These are phyloP conservation scores for Sipunculus nudus DNA, from an alignment of 2,888 invertebrate genomes.

Conservation along the genomic window DNA sequence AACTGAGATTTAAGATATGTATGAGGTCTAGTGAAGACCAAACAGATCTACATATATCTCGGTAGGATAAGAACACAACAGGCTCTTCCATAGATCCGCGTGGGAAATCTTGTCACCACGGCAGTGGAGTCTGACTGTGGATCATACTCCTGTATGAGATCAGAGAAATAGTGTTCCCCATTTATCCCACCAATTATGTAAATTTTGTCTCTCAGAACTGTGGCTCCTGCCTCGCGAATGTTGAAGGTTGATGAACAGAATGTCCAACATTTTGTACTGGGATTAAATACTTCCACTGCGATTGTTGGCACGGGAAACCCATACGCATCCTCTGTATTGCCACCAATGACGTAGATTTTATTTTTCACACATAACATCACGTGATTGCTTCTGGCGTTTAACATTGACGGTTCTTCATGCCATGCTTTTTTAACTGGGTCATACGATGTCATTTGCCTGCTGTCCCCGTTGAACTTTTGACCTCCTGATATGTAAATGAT, in stretches of 20 bases:
- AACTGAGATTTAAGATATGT: too few relatives aligned
- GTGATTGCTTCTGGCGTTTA: conserved; percentile 58
- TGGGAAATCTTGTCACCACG: conserved; percentile 55
- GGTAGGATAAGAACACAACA: conserved; percentile 62
- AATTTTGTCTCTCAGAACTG: conserved; percentile 51
- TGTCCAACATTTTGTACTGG: conserved; percentile 56
- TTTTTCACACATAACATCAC: conserved; percentile 49
- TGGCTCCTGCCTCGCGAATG: conserved; percentile 61
- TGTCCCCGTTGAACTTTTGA: conserved; percentile 61
- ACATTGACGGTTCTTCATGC: conserved; percentile 56
- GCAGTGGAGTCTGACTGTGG: conserved; percentile 51
- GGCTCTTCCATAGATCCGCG: conserved; percentile 58
- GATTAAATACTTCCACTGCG: conserved; percentile 55
- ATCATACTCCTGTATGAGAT: conserved; percentile 55
- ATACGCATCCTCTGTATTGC: conserved; percentile 61
- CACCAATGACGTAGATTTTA: conserved; percentile 59
- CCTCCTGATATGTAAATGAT: conserved; percentile 62
- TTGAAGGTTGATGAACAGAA: conserved; percentile 52
- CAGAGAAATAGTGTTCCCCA: conserved; percentile 61
- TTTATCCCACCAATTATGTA: conserved; percentile 64
- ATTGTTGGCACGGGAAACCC: conserved; percentile 61
- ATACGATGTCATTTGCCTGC: conserved; percentile 55
- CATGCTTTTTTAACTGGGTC: conserved; percentile 53
- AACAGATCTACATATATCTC: conserved; percentile 47
- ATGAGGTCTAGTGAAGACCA: too few relatives aligned